phyloP scores from a whole-genome alignment of 2,888 invertebrate genomes.

The Vanessa cardui region DNA sequence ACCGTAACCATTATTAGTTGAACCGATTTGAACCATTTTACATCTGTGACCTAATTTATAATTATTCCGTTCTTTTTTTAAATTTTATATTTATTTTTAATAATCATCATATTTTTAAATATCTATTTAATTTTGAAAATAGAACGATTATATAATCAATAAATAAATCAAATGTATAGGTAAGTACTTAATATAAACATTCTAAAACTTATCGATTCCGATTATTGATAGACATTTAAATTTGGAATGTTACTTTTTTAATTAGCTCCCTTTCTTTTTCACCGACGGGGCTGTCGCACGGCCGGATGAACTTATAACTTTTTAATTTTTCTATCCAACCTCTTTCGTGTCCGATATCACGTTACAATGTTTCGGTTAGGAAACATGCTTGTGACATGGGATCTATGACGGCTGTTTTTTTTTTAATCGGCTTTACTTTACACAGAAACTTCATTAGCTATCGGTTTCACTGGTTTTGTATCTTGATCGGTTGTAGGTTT shows the following conservation, averaged over 20 bases:
- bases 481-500: conserved; percentile 38
- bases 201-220: conserved; percentile 34
- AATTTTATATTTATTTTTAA: not conserved
- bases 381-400: conserved; percentile 48
- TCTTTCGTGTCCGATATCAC: conserved; percentile 56
- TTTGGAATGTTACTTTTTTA: conserved; percentile 43
- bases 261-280: conserved; percentile 56
- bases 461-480: conserved; percentile 42
- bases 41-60: not conserved
- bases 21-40: not conserved
- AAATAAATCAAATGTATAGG: not conserved
- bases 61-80: too few species aligned
- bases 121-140: too few species aligned
- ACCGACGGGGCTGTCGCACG: conserved; percentile 64
- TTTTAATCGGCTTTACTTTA: conserved; percentile 20
- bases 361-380: conserved; percentile 50
- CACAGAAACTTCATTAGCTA: conserved; percentile 36
- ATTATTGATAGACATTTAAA: conserved; percentile 40
- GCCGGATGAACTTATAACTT: conserved; percentile 59
- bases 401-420: conserved; percentile 41
- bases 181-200: conserved; percentile 14
- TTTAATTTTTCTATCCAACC: conserved; percentile 60
- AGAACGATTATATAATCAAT: too few species aligned
- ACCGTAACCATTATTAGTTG: not conserved
- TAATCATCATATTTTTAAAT: too few species aligned